Evolutionary conservation across 2,113 vertebrate genomes (phyloP), one percentile per base, ranked within the genome.

Genomic region (Brachirus orientalis): DNA sequence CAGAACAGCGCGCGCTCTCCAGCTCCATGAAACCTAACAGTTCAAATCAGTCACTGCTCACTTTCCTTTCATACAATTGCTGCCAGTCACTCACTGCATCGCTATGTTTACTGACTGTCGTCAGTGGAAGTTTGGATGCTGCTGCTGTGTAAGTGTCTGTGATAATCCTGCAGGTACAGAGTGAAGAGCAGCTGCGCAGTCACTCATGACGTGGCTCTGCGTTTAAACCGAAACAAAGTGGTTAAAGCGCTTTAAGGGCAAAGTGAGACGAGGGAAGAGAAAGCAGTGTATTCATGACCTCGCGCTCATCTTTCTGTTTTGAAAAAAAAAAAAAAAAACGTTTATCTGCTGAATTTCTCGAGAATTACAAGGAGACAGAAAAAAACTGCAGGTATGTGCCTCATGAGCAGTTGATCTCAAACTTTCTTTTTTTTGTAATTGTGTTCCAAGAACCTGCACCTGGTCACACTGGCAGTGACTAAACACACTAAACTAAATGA

Each of bases 201-300:
- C 40, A 59, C 69, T 69, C 55, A 64, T 80, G 5, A 33, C 35
- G 1, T 17, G 4, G 56, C n/a, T 88, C 83, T 73, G 44, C 28
- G 28, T 67, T 79, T 70, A 66, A 84, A 87, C 11, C 78, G 79
- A 88, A 86, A 86, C 74, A 47, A 63, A 72, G 36, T 13, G n/a
- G n/a, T n/a, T n/a, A n/a, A n/a, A 37, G 46, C 19, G 53, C 51
- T 28, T 28, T 28, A 45, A 7, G 13, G 58, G 71, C 56, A 46
- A 11, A 65, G 63, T 16, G 51, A 17, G 38, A 44, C 43, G 72
- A 68, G 53, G 43, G 43, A 69, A 51, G 47, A 75, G 43, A 75
- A 37, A 69, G 70, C 46, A 55, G n/a, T 13, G 40, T 20, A 69
- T 71, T 76, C 64, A 68, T 41, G 54, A 66, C 35, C 43, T 69